Base-by-base conservation (phyloP, 2,113 vertebrate species). In the Lophochroa leadbeateri region DNA sequence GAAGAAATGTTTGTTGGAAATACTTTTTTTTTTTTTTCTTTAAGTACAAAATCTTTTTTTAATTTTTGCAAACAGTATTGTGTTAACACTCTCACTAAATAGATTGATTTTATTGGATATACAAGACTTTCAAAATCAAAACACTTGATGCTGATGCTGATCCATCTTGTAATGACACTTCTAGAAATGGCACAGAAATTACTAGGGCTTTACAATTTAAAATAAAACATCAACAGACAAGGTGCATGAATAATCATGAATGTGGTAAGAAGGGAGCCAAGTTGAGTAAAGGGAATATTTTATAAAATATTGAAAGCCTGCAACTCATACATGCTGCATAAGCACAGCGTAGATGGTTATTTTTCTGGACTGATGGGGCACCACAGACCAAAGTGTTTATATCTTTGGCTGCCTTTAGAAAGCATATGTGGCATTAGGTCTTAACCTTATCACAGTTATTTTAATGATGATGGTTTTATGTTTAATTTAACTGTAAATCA, bases 401-500 rank as follows among this genome's bases (percentile, higher is more conserved):
- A 21, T 68, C 13, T 46, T 64, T 55, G 78, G 18, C 18, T 65
- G 75, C 75, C 43, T 85, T 97, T 77, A 27, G 55, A 86, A 91
- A 91, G 58, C 2, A 2, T 78, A 60, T 61, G 43, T 95, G 57
- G 55, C 60, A 94, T 13, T 44, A 93, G 39, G 25, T 78, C 89
- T 97, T 81, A 96, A 90, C 55, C 57, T 94, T 95, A 94, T 93
- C 75, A 50, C 57, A 72, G 44, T 83, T 92, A 95, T 96, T 97
- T 97, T 97, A 97, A 97, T 95, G 79, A 95, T 90, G 63, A 96
- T 96, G 74, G 94, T 97, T 97, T 97, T 71, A 94, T 97, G 94
- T 98, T 97, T 97, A 97, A 97, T 97, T 97, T 96, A 94, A 96
- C 91, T 85, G 83, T 95, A 96, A 98, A 96, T 97, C 87, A 95